Conservation (phyloP, 2,113 vertebrate genomes). For the Microcebus ravelobensis region DNA sequence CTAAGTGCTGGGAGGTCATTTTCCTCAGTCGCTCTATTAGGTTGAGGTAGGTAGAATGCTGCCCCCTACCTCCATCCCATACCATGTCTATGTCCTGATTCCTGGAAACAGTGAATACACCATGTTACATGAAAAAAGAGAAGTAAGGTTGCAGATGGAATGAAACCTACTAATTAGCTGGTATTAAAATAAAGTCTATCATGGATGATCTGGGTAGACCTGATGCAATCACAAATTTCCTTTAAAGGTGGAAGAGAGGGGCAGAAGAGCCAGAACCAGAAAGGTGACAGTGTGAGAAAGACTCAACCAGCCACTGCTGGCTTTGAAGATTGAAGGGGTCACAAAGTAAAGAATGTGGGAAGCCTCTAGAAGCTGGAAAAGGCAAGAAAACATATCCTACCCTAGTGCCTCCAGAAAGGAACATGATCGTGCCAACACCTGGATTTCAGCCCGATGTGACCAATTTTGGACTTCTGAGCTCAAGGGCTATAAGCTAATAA, state of each 20-base stretch:
- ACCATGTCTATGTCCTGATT: not conserved
- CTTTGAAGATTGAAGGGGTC: not conserved
- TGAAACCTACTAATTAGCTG: not conserved
- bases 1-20: not conserved
- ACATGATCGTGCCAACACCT: not conserved
- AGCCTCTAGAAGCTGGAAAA: not conserved
- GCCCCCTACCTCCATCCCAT: accelerated
- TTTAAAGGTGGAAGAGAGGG: not conserved
- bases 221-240: not conserved
- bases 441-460: not conserved
- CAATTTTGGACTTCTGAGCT: not conserved
- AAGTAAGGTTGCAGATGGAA: not conserved
- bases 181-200: not conserved
- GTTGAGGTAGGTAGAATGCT: not conserved
- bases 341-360: not conserved
- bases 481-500: not conserved
- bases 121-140: not conserved
- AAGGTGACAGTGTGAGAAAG: not conserved
- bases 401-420: not conserved
- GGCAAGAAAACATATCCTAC: not conserved
- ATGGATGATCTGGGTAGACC: not conserved
- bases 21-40: not conserved
- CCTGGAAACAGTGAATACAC: not conserved
- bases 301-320: accelerated
- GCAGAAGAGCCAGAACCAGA: not conserved